Evolutionary conservation across 1,140 invertebrate genomes (phyloP).

Genomic region (Drosophila insularis): DNA sequence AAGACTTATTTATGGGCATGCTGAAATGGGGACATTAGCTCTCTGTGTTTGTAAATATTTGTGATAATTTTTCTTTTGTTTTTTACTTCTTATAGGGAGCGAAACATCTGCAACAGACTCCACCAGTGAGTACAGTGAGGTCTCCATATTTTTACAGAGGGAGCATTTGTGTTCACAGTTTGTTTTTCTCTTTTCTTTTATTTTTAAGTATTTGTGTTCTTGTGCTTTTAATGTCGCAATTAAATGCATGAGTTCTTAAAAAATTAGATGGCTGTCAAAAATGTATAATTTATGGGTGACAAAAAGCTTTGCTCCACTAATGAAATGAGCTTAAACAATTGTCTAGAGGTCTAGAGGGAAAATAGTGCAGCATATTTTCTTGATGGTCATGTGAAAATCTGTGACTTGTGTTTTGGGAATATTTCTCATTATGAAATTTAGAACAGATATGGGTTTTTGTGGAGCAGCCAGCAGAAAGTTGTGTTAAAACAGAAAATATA

Average conservation of each 20-base stretch:
- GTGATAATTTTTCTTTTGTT: constrained; percentile 61
- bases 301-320: constrained; percentile 52
- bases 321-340: constrained; percentile 5
- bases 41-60: constrained; percentile 76
- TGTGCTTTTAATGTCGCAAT: constrained; percentile 77
- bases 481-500: no score
- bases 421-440: not conserved
- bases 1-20: constrained; percentile 77
- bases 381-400: constrained; percentile 16
- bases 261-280: constrained; percentile 77
- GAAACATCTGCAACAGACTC: constrained; percentile 22
- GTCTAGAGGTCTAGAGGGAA: not conserved
- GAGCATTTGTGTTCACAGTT: constrained; percentile 46
- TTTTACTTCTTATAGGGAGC: constrained; percentile 1
- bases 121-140: not conserved
- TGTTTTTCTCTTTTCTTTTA: no score
- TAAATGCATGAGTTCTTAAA: constrained; percentile 76
- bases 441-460: no score
- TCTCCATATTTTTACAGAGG: constrained; percentile 23
- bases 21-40: constrained; percentile 80
- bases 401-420: not conserved
- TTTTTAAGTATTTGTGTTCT: no score
- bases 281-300: constrained; percentile 60
- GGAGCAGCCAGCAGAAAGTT: no score
- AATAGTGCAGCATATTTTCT: not conserved